Percentiles rank a stretch among this genome's conserved stretches.
phyloP scores from a whole-genome alignment of 2,888 invertebrate genomes.

The Vandiemenella viatica region DNA sequence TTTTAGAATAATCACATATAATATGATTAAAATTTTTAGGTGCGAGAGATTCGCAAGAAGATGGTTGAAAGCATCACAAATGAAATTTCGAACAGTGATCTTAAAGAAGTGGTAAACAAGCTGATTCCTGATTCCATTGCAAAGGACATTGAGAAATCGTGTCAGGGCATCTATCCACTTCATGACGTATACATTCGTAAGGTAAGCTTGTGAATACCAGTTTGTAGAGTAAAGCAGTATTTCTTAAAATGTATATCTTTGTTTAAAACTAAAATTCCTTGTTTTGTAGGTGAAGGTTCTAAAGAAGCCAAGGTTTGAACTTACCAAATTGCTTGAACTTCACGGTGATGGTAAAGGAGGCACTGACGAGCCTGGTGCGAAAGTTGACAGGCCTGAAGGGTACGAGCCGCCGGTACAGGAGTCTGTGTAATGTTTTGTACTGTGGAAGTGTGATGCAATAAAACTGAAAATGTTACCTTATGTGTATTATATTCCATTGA shows the following conservation, averaged over 20 bases:
- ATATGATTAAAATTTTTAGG: too few species aligned
- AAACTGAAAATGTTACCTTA: too few species aligned
- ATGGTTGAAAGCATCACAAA: constrained; percentile 94
- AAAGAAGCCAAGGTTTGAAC: constrained; percentile 95
- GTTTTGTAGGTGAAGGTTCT: constrained; percentile 76
- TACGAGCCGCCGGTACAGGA: constrained; percentile 98
- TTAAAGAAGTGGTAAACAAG: constrained; percentile 93
- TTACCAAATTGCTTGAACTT: constrained; percentile 86
- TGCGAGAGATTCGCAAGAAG: constrained; percentile 85
- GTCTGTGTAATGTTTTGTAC: constrained; percentile 16
- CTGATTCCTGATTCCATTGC: constrained; percentile 96
- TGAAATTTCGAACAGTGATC: constrained; percentile 78
- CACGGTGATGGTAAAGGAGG: constrained; percentile 73
- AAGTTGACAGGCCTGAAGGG: constrained; percentile 82
- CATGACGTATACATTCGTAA: constrained; percentile 98
- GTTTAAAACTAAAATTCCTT: neutral
- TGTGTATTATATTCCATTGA: too few species aligned
- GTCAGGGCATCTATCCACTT: constrained; percentile 92
- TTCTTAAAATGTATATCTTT: neutral
- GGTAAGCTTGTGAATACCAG: constrained; percentile 33
- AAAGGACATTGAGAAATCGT: constrained; percentile 96
- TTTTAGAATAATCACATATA: too few species aligned
- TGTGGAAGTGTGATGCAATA: too few species aligned
- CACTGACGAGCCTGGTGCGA: constrained; percentile 45
- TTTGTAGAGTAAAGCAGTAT: neutral